A percentile compares a stretch with the other conserved stretches of the same genome.
phyloP scores from a whole-genome alignment of 2,113 vertebrate species.

The Callionymus lyra region DNA sequence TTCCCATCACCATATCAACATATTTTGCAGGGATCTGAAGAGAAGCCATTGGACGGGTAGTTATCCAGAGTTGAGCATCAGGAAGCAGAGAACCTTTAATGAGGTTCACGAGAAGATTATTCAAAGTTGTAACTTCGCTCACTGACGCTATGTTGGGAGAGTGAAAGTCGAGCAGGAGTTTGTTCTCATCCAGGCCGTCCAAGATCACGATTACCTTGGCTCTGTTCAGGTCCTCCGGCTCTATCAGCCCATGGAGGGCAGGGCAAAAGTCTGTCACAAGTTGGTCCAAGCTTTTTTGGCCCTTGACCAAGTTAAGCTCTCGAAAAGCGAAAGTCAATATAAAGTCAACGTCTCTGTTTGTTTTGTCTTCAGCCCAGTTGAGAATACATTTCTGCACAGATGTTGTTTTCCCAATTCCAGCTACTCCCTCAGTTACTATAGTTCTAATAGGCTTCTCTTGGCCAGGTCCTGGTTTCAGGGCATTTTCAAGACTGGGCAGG shows the following conservation, averaged over 20 bases:
- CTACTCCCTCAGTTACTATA: conserved; percentile 24
- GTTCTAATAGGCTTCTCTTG: conserved; percentile 1
- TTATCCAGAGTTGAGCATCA: conserved; percentile 31
- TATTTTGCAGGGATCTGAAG: conserved; percentile 29
- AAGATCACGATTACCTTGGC: conserved; percentile 24
- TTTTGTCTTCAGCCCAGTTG: conserved; percentile 30
- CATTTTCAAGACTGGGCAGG: conserved; percentile 1
- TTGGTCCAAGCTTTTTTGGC: conserved; percentile 11
- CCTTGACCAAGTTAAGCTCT: conserved; percentile 23
- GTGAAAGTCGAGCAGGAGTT: conserved; percentile 23
- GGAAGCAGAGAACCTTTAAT: conserved; percentile 36
- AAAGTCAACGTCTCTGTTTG: conserved; percentile 19
- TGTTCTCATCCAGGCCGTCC: conserved; percentile 48
- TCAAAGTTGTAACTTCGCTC: conserved; percentile 11
- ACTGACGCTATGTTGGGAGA: conserved; percentile 4
- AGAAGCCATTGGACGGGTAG: conserved; percentile 29
- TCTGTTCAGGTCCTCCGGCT: neutral
- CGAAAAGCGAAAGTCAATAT: conserved; percentile 38
- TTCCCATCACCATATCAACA: conserved; percentile 31
- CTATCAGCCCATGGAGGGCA: neutral
- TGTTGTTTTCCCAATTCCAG: conserved; percentile 44
- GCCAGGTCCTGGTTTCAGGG: conserved; percentile 4
- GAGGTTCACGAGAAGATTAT: conserved; percentile 26
- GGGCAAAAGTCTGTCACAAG: conserved; percentile 30
- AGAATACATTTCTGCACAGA: conserved; percentile 25